Evolutionary conservation across 1,140 invertebrate species (phyloP).

Genomic region (Andricus grossulariae): DNA sequence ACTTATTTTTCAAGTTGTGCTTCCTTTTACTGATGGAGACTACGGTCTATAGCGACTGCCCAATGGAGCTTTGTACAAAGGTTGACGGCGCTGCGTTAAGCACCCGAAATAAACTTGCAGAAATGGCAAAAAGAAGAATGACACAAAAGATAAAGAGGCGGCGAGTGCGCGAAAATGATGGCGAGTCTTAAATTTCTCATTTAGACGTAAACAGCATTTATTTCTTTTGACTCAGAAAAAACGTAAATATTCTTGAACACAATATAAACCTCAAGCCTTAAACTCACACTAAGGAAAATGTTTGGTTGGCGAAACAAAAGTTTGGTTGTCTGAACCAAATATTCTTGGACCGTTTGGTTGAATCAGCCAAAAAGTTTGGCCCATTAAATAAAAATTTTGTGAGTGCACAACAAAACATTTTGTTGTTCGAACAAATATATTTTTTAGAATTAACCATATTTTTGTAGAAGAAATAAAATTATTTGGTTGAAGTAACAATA

Average conservation of each 20-base stretch:
- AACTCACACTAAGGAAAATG: too few relatives aligned
- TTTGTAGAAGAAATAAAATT: too few relatives aligned
- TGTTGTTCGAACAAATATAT: too few relatives aligned
- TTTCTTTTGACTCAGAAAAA: not conserved
- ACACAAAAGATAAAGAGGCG: conserved; percentile 26
- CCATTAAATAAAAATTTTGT: too few relatives aligned
- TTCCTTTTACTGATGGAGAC: conserved; percentile 43
- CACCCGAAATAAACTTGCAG: conserved; percentile 56
- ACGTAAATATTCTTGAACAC: not conserved
- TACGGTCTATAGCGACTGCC: not conserved
- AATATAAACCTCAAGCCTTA: too few relatives aligned
- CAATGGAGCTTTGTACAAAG: conserved; percentile 20
- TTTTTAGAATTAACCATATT: too few relatives aligned
- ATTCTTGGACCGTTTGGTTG: too few relatives aligned
- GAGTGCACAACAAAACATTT: too few relatives aligned
- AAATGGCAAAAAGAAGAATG: conserved; percentile 43
- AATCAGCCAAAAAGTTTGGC: too few relatives aligned
- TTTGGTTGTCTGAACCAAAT: too few relatives aligned
- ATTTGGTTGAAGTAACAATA: too few relatives aligned
- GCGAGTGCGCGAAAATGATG: conserved; percentile 3
- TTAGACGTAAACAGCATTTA: not conserved
- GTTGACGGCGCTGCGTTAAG: conserved; percentile 43
- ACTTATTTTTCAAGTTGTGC: conserved; percentile 54
- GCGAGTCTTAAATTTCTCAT: not conserved
- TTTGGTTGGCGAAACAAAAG: too few relatives aligned